Evolutionary conservation across 2,113 vertebrate species (phyloP).

Genomic region (Rhinoptilus africanus): DNA sequence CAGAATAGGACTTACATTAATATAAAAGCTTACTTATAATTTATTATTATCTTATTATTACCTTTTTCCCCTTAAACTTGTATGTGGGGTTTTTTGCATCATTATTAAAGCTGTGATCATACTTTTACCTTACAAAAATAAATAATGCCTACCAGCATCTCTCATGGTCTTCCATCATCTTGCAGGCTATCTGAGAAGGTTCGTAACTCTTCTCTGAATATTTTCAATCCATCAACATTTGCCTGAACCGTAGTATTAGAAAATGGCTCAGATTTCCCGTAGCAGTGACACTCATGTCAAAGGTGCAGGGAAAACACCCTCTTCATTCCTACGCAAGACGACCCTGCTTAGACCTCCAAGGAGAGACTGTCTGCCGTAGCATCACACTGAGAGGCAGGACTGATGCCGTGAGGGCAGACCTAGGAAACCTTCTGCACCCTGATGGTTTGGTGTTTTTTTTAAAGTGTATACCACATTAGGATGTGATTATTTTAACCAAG

Average conservation of each 20-base stretch:
- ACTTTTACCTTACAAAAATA: background rate
- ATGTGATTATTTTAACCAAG: background rate
- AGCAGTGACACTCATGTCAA: background rate
- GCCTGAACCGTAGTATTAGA: background rate
- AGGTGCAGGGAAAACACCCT: background rate
- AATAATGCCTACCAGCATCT: background rate
- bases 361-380: background rate
- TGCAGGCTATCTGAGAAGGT: background rate
- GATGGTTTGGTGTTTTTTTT: background rate
- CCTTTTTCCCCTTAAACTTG: background rate
- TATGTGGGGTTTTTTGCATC: fast-evolving
- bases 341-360: background rate
- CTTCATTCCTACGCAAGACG: background rate
- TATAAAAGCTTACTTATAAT: background rate
- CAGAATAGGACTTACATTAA: background rate
- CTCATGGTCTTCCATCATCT: background rate
- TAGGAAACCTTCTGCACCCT: background rate
- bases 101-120: background rate
- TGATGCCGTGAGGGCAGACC: fast-evolving
- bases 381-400: background rate
- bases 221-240: background rate
- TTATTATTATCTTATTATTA: background rate
- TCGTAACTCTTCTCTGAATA: background rate
- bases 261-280: background rate
- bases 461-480: background rate